Conservation (phyloP, 2,797 vertebrate species). For the Spatula clypeata region DNA sequence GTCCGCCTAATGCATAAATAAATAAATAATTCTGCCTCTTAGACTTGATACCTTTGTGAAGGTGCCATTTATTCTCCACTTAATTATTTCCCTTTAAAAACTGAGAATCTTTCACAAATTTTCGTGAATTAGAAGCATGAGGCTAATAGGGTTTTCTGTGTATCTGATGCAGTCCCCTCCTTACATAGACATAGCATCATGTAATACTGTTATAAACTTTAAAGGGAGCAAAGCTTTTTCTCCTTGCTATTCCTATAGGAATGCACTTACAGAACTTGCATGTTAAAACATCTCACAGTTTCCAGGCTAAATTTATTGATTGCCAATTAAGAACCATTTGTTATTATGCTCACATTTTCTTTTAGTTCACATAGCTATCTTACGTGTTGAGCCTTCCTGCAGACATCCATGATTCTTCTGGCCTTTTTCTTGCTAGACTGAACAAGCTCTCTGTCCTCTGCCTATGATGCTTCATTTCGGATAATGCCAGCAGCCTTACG, state of each 20-base stretch:
- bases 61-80: background rate
- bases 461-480: background rate
- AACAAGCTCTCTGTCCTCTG: background rate
- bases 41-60: background rate
- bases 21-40: background rate
- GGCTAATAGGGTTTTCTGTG: background rate
- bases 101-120: background rate
- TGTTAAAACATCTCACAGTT: background rate
- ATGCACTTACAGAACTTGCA: background rate
- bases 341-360: background rate
- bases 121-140: background rate
- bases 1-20: background rate
- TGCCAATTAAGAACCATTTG: background rate
- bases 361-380: background rate
- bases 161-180: background rate
- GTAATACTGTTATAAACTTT: background rate
- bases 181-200: background rate
- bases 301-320: background rate
- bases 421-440: background rate
- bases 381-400: background rate
- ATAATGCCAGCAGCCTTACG: background rate
- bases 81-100: background rate
- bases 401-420: background rate
- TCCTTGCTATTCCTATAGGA: background rate
- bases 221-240: background rate